Evolutionary conservation across 2,888 invertebrate species (phyloP).

Genomic region (Celastrina argiolus): DNA sequence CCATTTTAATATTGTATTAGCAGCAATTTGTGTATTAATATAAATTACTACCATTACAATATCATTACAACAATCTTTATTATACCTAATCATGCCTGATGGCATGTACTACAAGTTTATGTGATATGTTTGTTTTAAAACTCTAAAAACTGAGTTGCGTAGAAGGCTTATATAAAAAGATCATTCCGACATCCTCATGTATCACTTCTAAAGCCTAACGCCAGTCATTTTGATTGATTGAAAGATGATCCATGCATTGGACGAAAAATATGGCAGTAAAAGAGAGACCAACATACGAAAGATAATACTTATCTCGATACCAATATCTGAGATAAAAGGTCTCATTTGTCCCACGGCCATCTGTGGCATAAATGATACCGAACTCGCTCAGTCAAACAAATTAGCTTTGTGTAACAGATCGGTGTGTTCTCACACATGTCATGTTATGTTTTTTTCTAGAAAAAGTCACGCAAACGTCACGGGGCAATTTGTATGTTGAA

Average conservation of each 20-base stretch:
- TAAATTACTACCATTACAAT: neutral
- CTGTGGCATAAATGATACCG: neutral
- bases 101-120: neutral
- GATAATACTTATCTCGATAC: neutral
- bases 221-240: no score
- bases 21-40: slow-evolving; percentile 9
- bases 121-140: neutral
- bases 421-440: neutral
- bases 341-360: neutral
- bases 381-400: neutral
- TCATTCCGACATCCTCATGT: neutral
- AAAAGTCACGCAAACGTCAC: no score
- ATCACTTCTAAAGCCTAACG: neutral
- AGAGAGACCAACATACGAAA: neutral
- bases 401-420: slow-evolving; percentile 1
- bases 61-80: neutral
- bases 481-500: no score
- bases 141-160: no score
- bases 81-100: neutral
- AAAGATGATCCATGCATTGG: neutral
- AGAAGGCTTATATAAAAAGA: neutral
- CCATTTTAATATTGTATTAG: slow-evolving; percentile 18
- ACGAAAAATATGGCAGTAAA: neutral
- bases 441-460: neutral
- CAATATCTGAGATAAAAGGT: neutral